Percentiles rank a stretch among this genome's conserved stretches.
Evolutionary conservation across 2,113 vertebrate genomes (phyloP).

Genomic region (Nyctereutes procyonoides): DNA sequence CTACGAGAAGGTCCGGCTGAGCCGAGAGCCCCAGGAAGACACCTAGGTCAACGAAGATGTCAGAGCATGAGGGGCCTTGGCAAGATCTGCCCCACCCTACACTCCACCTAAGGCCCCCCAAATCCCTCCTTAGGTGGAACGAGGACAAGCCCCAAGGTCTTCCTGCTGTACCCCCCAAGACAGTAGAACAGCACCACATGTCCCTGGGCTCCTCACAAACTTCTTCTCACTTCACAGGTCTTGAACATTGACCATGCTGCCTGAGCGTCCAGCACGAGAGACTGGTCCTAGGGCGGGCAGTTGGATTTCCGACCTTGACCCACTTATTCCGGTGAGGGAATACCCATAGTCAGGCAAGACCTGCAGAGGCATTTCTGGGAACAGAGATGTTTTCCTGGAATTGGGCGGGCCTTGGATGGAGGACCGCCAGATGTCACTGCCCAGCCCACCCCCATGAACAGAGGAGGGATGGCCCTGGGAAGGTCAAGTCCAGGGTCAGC

Average conservation of each 20-base stretch:
- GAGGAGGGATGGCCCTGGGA: not conserved
- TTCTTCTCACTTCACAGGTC: not conserved
- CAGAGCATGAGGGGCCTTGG: not conserved
- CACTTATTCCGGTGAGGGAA: not conserved
- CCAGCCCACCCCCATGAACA: not conserved
- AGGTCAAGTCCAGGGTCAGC: not conserved
- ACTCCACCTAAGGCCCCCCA: too few species aligned
- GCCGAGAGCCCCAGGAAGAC: not conserved
- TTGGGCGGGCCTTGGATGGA: not conserved
- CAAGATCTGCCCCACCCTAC: not conserved
- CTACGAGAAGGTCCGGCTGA: not conserved
- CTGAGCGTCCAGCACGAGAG: not conserved
- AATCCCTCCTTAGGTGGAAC: not conserved
- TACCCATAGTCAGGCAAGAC: not conserved
- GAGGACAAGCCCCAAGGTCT: not conserved
- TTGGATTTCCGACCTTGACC: not conserved
- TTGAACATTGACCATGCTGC: not conserved
- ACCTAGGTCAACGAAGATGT: not conserved
- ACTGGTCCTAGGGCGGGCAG: not conserved
- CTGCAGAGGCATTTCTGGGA: not conserved
- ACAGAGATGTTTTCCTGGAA: not conserved
- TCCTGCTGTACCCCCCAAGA: not conserved
- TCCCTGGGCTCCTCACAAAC: not conserved
- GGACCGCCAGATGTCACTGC: not conserved
- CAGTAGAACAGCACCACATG: not conserved